Percentiles rank a stretch among this genome's conserved stretches.
Evolutionary conservation across 2,888 invertebrate species (phyloP).

Genomic region (Scaptomyza flava): DNA sequence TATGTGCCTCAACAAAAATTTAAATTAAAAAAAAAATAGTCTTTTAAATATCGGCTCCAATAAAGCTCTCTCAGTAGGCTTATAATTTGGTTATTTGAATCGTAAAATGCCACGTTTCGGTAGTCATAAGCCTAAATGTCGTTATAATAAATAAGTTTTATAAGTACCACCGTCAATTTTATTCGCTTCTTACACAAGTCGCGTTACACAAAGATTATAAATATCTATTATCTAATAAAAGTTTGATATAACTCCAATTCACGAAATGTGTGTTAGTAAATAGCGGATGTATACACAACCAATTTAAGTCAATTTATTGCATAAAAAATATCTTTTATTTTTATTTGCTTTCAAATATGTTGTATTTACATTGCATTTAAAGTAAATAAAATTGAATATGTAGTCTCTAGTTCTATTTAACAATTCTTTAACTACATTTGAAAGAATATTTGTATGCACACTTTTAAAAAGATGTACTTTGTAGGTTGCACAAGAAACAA

Average conservation of each 20-base stretch:
- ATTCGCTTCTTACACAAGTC: constrained; percentile 74
- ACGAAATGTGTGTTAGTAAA: constrained; percentile 29
- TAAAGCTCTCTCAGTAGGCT: constrained; percentile 15
- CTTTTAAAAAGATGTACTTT: constrained; percentile 40
- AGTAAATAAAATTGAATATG: constrained; percentile 8
- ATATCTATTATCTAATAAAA: constrained; percentile 46
- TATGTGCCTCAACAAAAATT: constrained; percentile 69
- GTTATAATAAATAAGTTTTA: constrained; percentile 67
- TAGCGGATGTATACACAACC: constrained; percentile 17
- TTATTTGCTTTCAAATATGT: constrained; percentile 29
- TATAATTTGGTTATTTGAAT: constrained; percentile 20
- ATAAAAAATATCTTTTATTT: constrained; percentile 34
- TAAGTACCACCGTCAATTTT: constrained; percentile 80
- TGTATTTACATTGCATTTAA: constrained; percentile 3
- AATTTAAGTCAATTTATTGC: constrained; percentile 38
- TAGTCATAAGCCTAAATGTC: constrained; percentile 55
- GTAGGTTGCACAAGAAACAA: constrained; percentile 36
- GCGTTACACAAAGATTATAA: constrained; percentile 56
- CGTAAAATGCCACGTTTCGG: constrained; percentile 17
- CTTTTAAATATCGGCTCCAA: constrained; percentile 20
- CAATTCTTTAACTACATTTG: constrained; percentile 28
- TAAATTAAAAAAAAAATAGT: constrained; percentile 39
- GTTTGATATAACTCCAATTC: constrained; percentile 57
- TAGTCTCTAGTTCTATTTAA: constrained; percentile 21
- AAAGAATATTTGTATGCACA: constrained; percentile 25